Evolutionary conservation across 2,888 invertebrate species (phyloP), one percentile per base, ranked within the genome.

Genomic region (Agonopterix arenella): DNA sequence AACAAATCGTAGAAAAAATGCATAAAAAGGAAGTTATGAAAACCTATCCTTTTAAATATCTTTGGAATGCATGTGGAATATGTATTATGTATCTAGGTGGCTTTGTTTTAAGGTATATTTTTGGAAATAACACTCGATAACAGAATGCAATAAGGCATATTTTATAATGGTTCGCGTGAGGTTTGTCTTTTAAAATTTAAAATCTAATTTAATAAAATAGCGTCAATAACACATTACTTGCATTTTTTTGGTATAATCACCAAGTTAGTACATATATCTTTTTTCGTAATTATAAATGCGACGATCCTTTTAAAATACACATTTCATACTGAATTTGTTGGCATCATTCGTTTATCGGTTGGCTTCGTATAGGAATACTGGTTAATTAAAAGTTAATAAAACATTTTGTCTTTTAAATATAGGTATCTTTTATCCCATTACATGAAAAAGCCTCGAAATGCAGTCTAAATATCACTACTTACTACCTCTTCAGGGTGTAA

Each of bases 51-150:
- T 40, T n/a, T 9, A 40, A 38, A 38, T 28, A 45, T 85, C 85
- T 86, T 86, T 86, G 85, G 85, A 85, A 85, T 84, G 80, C 73
- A 75, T 71, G 64, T 10, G n/a, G 13, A 9, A 44, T 9, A 2
- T 16, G 2, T 9, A 16, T 53, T 16, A 16, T 44, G 16, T 44
- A 44, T 7, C 28, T 28, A 28, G 28, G 28, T 28, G 28, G 28
- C 7, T 28, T 28, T 28, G 28, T 28, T 28, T 5, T 28, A 28
- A 28, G 28, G 28, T 28, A 28, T 28, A 28, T 28, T 28, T 28
- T 28, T 28, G 28, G 28, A 28, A 28, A 28, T 28, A 28, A 7
- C 28, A 5, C 28, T 28, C 28, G 28, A 28, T 28, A 28, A 28
- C 28, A 28, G 5, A 28, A 28, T 28, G 28, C 7, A 28, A 28